Evolutionary conservation across 1,140 invertebrate genomes (phyloP).

Genomic region (Leptinotarsa lineolata): DNA sequence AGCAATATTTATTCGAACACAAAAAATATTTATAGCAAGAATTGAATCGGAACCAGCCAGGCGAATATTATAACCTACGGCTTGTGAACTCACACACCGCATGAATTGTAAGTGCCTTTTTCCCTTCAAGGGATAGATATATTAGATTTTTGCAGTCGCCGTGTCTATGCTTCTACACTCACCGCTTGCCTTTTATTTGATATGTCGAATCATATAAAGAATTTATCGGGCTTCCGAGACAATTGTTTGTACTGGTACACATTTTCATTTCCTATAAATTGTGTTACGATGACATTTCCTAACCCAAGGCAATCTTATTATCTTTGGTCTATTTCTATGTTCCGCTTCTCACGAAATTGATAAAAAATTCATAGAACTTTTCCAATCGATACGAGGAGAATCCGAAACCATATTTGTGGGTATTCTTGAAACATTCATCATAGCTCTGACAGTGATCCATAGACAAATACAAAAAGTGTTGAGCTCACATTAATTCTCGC

Average conservation of each 20-base stretch:
- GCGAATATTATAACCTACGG: constrained; percentile 15
- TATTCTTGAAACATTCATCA: no score
- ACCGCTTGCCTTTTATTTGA: constrained; percentile 9
- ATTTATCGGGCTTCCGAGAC: constrained; percentile 10
- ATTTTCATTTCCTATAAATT: constrained; percentile 1
- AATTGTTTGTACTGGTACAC: background rate
- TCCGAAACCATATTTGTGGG: no score
- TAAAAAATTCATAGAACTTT: no score
- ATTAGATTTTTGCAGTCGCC: constrained; percentile 19
- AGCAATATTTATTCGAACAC: constrained; percentile 2
- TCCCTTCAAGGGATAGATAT: constrained; percentile 13
- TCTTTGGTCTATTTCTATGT: background rate
- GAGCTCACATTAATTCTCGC: no score
- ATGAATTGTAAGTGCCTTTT: constrained; percentile 16
- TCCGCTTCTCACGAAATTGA: no score
- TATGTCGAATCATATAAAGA: constrained; percentile 14
- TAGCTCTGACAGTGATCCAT: no score
- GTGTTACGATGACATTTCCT: background rate
- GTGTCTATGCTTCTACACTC: constrained; percentile 13
- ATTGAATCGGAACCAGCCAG: constrained; percentile 12
- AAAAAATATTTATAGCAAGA: constrained; percentile 16
- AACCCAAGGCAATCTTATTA: background rate
- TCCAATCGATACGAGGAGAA: no score
- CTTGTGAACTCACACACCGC: constrained; percentile 9
- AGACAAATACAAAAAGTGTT: no score